Base-by-base conservation (phyloP, 2,888 invertebrate species). In the Spilosoma lubricipeda region DNA sequence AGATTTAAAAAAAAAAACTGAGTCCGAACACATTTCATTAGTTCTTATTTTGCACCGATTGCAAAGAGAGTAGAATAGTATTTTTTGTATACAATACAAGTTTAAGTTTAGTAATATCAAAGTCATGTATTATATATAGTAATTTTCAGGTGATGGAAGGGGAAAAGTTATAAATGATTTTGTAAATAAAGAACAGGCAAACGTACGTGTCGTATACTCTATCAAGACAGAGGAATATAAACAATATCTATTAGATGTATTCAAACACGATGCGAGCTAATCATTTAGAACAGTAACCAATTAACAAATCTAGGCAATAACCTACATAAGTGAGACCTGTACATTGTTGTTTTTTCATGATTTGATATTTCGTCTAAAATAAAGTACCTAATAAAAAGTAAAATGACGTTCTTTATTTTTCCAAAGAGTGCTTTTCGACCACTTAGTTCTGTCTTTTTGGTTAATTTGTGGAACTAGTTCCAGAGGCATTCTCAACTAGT, bases 91-190 rank as follows among this genome's bases (percentile, higher is more conserved):
- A 39, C 39, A 39, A 39, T n/a, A 2, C 11, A 9, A 1, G 39
- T 39, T 11, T 39, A 39, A 11, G 9, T 39, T 9, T 39, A 39
- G 39, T 39, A 39, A 39, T 39, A 39, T 39, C 11, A 27, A 65
- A 23, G 18, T 7, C 23, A 36, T 9, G 9, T 30, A 48, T 68
- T 68, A 45, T 48, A 52, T 27, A 3, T n/a, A n/a, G n/a, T n/a
- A n/a, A n/a, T 66, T 73, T 56, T 20, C 70, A 73, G 73, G 73
- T 66, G 66, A 70, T 15, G 79, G 87, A 68, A 88, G 94, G 86
- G 94, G 94, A 0, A 80, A 89, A 0, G 91, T 88, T 48, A 90
- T 88, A 11, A 91, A 94, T 65, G 80, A 78, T 0, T 91, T 93
- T 36, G 90, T 90, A 0, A 87, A 88, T 0, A 90, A 92, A 78